A percentile compares a stretch with the other conserved stretches of the same genome.
These are phyloP conservation scores for Melanerpes formicivorus DNA, from an alignment of 2,113 vertebrate species.

Conservation along the genomic window DNA sequence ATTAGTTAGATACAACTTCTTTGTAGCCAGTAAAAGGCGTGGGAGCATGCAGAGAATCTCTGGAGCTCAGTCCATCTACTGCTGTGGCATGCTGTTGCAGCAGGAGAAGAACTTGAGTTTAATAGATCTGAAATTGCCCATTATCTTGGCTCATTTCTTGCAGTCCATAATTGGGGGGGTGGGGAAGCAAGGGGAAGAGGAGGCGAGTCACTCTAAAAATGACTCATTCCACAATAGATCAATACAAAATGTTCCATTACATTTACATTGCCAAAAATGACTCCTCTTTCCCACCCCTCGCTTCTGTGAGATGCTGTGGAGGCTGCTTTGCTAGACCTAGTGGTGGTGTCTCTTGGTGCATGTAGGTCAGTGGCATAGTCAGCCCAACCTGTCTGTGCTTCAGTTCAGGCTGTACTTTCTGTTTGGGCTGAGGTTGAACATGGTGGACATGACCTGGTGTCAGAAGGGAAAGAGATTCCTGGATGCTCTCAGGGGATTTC, in stretches of 20 bases:
- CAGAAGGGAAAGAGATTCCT: not conserved
- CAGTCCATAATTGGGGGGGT: conserved; percentile 42
- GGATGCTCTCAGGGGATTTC: not conserved
- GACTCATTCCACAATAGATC: conserved; percentile 22
- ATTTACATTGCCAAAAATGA: not conserved
- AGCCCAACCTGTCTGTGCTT: not conserved
- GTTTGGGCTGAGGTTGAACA: not conserved
- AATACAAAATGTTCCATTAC: conserved; percentile 32
- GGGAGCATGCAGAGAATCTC: not conserved
- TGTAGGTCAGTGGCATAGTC: not conserved
- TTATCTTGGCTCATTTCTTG: conserved; percentile 36
- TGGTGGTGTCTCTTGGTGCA: not conserved
- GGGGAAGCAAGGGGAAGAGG: conserved; percentile 5
- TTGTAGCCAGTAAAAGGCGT: rapidly evolving
- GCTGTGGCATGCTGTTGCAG: not conserved
- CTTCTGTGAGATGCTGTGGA: not conserved
- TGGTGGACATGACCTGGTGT: not conserved
- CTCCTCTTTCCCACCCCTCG: not conserved
- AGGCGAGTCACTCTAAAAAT: conserved; percentile 10
- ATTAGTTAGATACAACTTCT: not conserved
- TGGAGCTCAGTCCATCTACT: not conserved
- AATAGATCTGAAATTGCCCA: conserved; percentile 35
- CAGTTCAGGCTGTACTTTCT: not conserved
- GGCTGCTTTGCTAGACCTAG: not conserved
- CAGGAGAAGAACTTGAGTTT: conserved; percentile 12